Conservation (phyloP, 2,797 vertebrate species). For the Pelochelys cantorii region DNA sequence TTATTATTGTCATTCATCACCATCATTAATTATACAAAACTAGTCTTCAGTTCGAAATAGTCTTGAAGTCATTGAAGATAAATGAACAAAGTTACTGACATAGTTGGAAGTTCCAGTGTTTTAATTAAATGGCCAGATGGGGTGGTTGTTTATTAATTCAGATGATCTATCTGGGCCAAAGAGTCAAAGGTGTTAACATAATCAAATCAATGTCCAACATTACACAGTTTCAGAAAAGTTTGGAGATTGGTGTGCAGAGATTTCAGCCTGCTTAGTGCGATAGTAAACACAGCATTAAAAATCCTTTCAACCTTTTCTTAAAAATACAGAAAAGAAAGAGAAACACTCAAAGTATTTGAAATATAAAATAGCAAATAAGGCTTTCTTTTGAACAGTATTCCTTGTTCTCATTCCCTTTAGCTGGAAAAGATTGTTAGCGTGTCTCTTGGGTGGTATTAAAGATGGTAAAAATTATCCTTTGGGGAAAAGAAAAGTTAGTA, state of each 20-base stretch:
- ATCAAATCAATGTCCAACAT: not conserved
- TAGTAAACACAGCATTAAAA: not conserved
- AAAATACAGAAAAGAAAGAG: not conserved
- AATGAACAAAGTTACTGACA: constrained; percentile 81
- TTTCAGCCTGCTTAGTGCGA: not conserved
- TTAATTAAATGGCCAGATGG: constrained; percentile 77
- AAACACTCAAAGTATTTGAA: not conserved
- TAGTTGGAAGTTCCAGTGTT: constrained; percentile 76
- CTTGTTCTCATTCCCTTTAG: not conserved
- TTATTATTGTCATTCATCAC: constrained; percentile 75
- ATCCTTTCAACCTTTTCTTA: not conserved
- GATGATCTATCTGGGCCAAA: not conserved
- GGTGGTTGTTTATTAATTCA: not conserved
- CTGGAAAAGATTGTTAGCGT: not conserved
- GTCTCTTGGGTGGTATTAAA: not conserved
- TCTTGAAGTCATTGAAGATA: constrained; percentile 77
- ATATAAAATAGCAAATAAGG: not conserved
- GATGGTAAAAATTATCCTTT: not conserved
- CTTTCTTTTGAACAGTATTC: not conserved
- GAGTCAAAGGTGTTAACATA: not conserved
- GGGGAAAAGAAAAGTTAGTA: not conserved
- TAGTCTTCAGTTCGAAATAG: constrained; percentile 74
- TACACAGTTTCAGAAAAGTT: not conserved
- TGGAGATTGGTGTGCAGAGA: not conserved
- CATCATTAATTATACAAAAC: constrained; percentile 77